Percentiles rank a stretch among this genome's conserved stretches.
phyloP scores from a whole-genome alignment of 2,888 invertebrate genomes.

The Latheticus oryzae region DNA sequence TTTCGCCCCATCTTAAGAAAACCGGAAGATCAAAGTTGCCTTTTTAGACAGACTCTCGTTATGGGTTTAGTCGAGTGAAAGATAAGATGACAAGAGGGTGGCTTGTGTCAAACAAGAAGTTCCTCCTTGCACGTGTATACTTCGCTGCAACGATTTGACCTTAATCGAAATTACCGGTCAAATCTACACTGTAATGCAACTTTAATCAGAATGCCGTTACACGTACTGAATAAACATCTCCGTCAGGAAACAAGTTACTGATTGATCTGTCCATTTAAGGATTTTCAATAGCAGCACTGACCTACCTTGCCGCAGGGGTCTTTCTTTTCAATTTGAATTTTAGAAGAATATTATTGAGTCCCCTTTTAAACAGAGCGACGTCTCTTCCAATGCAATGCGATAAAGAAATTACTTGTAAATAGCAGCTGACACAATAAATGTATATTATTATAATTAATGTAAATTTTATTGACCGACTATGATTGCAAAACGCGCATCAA shows the following conservation, averaged over 20 bases:
- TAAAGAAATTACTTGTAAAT: conserved; percentile 20
- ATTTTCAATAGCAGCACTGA: conserved; percentile 29
- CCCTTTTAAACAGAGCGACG: too few species aligned
- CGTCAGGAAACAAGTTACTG: conserved; percentile 39
- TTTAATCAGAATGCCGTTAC: conserved; percentile 37
- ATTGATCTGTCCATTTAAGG: conserved; percentile 33
- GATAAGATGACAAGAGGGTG: conserved; percentile 21
- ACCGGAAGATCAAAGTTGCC: conserved; percentile 8
- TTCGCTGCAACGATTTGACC: too few species aligned
- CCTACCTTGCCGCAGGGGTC: conserved; percentile 35
- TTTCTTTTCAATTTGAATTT: conserved; percentile 1
- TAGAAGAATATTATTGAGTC: too few species aligned
- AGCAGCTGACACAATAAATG: conserved; percentile 12
- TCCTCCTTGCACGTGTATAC: too few species aligned
- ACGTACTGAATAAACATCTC: conserved; percentile 38
- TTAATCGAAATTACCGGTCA: conserved; percentile 1
- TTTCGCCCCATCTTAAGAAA: background rate
- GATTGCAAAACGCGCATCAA: conserved; percentile 24
- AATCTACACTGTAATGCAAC: conserved; percentile 14
- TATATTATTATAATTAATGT: conserved; percentile 27
- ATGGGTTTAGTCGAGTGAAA: conserved; percentile 19
- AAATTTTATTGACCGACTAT: conserved; percentile 20
- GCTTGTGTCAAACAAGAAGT: conserved; percentile 3
- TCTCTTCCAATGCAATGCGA: conserved; percentile 2
- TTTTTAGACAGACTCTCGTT: conserved; percentile 10